These are phyloP conservation scores for Aphelinus atriplicis DNA, from an alignment of 1,140 invertebrate species.

Conservation along the genomic window DNA sequence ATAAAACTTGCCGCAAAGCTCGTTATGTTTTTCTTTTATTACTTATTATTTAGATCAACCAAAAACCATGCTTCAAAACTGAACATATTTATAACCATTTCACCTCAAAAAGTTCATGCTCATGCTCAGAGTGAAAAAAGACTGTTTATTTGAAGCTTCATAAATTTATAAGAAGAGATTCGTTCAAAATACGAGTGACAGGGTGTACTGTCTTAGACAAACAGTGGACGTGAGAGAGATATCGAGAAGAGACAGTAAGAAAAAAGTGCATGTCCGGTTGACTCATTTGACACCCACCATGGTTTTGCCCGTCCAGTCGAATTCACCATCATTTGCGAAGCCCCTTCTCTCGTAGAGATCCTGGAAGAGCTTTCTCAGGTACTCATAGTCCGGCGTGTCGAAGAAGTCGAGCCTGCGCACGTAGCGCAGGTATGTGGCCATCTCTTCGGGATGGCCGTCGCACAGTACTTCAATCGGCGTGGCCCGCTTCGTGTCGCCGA, in stretches of 20 bases:
- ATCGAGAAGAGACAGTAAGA: neutral
- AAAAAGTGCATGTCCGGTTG: neutral
- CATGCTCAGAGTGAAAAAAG: conserved; percentile 31
- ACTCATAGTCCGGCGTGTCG: conserved; percentile 99
- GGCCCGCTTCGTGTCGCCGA: conserved; percentile 98
- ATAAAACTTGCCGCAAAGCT: conserved; percentile 34
- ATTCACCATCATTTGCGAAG: conserved; percentile 94
- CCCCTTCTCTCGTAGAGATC: conserved; percentile 94
- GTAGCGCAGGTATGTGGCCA: conserved; percentile 97
- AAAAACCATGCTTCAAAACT: neutral
- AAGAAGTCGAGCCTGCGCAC: conserved; percentile 98
- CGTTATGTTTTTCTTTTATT: neutral
- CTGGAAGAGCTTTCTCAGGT: conserved; percentile 93
- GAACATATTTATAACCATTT: conserved; percentile 3
- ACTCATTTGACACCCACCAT: conserved; percentile 73
- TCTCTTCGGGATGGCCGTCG: conserved; percentile 97
- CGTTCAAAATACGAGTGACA: neutral
- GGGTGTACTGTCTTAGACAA: neutral
- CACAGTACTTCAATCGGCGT: conserved; percentile 98
- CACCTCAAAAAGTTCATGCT: conserved; percentile 34
- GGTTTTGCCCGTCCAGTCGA: conserved; percentile 98
- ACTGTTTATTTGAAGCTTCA: conserved; percentile 19
- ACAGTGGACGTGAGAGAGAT: neutral
- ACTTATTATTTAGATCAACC: neutral
- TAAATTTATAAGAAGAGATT: neutral